Evolutionary conservation across 2,797 vertebrate genomes (phyloP).

Genomic region (Monodelphis domestica): DNA sequence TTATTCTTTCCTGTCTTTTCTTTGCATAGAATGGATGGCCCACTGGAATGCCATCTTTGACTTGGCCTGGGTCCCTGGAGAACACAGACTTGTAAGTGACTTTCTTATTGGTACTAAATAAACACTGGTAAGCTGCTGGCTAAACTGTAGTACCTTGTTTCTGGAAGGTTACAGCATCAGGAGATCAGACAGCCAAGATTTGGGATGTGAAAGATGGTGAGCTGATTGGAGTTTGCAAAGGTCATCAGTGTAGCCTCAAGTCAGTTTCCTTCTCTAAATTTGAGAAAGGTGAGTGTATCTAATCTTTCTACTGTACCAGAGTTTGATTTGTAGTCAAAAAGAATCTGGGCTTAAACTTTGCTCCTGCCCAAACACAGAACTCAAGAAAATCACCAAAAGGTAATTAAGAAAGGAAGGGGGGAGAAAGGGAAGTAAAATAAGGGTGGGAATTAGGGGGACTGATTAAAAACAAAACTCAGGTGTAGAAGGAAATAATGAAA

Average conservation of each 20-base stretch:
- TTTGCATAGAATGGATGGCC: slow-evolving; percentile 93
- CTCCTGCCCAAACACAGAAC: too few species aligned
- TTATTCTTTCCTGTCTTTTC: slow-evolving; percentile 66
- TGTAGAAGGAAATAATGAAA: too few species aligned
- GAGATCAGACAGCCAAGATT: slow-evolving; percentile 95
- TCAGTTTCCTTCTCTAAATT: slow-evolving; percentile 93
- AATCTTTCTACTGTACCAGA: slow-evolving; percentile 9
- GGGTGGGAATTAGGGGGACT: too few species aligned
- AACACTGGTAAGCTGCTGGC: slow-evolving; percentile 39
- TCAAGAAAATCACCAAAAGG: too few species aligned
- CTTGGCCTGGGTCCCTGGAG: slow-evolving; percentile 95
- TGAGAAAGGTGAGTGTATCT: slow-evolving; percentile 89
- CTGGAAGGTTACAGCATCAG: slow-evolving; percentile 95
- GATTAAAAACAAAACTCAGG: too few species aligned
- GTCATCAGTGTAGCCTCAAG: slow-evolving; percentile 98
- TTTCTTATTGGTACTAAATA: slow-evolving; percentile 63
- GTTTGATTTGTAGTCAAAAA: background rate
- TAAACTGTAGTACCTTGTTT: slow-evolving; percentile 61
- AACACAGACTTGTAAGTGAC: slow-evolving; percentile 91
- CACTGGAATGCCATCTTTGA: slow-evolving; percentile 99
- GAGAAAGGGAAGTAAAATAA: too few species aligned
- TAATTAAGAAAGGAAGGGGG: too few species aligned
- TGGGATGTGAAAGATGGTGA: slow-evolving; percentile 94
- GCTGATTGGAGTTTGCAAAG: slow-evolving; percentile 93
- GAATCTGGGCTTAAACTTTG: too few species aligned